Evolutionary conservation across 1,140 invertebrate species (phyloP).

Genomic region (Cotesia typhae): DNA sequence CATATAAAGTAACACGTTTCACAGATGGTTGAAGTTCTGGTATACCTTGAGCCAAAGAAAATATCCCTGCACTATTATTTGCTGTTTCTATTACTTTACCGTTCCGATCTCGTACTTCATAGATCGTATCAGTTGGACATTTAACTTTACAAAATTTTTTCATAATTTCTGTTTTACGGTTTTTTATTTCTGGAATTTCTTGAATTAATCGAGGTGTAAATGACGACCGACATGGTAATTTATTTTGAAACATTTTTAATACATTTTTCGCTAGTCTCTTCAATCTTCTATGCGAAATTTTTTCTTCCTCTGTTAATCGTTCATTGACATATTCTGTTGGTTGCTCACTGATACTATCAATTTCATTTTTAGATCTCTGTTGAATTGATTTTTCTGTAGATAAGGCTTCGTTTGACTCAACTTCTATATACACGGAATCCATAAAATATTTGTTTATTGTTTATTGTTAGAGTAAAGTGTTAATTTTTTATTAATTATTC

Average conservation of each 20-base stretch:
- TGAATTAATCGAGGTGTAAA: slow-evolving; percentile 63
- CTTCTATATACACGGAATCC: no score
- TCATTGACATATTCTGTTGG: slow-evolving; percentile 6
- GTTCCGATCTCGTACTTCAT: slow-evolving; percentile 65
- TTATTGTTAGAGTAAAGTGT: no score
- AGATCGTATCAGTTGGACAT: slow-evolving; percentile 64
- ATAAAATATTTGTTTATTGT: background rate
- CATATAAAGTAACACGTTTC: slow-evolving; percentile 62
- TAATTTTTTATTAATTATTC: background rate
- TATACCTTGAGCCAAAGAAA: slow-evolving; percentile 66
- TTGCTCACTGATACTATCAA: background rate
- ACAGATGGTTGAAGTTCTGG: slow-evolving; percentile 61
- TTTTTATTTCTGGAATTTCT: slow-evolving; percentile 55
- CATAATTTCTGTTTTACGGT: slow-evolving; percentile 70
- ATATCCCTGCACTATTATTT: slow-evolving; percentile 71
- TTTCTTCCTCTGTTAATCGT: background rate
- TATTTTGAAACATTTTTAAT: slow-evolving; percentile 62
- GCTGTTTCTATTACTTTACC: slow-evolving; percentile 68
- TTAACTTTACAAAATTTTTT: slow-evolving; percentile 68
- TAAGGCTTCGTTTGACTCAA: no score
- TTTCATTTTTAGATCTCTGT: background rate
- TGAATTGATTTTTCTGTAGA: background rate
- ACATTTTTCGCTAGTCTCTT: slow-evolving; percentile 33
- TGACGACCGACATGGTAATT: slow-evolving; percentile 71
- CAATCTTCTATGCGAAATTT: slow-evolving; percentile 29